These are phyloP conservation scores for Avahi laniger DNA, from an alignment of 2,797 vertebrate genomes.

Conservation along the genomic window DNA sequence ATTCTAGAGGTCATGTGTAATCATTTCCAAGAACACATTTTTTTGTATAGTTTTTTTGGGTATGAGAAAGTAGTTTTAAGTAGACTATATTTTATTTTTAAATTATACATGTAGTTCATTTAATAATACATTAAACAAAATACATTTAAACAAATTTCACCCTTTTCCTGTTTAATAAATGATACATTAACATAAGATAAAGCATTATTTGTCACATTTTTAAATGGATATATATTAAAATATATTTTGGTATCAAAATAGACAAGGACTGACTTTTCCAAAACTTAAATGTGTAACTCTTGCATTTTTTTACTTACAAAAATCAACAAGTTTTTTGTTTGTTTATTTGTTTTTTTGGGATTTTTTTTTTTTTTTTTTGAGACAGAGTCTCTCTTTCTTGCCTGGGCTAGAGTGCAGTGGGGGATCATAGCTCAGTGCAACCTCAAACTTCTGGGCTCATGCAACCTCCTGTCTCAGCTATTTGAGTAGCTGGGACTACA, in stretches of 20 bases:
- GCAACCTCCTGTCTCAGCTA: background rate
- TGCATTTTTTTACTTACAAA: background rate
- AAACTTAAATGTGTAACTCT: conserved; percentile 15
- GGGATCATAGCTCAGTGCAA: background rate
- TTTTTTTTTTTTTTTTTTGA: background rate
- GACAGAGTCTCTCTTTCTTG: background rate
- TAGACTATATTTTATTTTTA: conserved; percentile 10
- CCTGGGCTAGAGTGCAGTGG: background rate
- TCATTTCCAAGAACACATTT: conserved; percentile 69
- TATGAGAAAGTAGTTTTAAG: conserved; percentile 35
- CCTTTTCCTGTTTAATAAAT: conserved; percentile 5
- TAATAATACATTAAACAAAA: conserved; percentile 4
- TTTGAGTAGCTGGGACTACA: background rate
- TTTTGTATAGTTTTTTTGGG: background rate
- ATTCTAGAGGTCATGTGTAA: conserved; percentile 76
- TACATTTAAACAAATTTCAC: conserved; percentile 14
- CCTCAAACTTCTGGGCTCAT: too few species aligned
- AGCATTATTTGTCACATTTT: background rate
- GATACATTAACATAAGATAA: background rate
- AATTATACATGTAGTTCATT: background rate
- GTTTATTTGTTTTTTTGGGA: too few species aligned
- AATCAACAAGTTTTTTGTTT: background rate
- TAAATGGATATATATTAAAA: background rate
- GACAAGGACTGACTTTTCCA: background rate
- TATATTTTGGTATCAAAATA: background rate